Conservation (phyloP, 2,797 vertebrate species). For the Hydrocynus forskahlii region DNA sequence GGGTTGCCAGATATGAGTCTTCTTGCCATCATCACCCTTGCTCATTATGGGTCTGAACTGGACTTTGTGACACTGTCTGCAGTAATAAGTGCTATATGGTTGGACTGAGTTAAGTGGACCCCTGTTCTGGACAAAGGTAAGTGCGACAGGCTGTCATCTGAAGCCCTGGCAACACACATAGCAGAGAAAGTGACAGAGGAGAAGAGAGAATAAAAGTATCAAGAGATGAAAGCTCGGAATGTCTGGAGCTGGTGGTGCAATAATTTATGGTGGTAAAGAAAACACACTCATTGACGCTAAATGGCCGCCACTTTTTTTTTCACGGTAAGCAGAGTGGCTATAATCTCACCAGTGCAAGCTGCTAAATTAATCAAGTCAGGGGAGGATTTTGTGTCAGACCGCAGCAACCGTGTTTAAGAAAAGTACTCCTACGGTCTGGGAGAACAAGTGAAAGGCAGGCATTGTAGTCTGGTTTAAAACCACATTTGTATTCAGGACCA, state of each 20-base stretch:
- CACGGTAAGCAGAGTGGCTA: neutral
- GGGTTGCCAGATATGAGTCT: no score
- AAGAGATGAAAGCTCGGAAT: conserved; percentile 7
- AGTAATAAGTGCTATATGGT: neutral
- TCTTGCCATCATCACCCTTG: neutral
- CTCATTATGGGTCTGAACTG: neutral
- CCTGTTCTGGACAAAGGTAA: conserved; percentile 8
- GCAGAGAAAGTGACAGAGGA: conserved; percentile 22
- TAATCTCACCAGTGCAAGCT: neutral
- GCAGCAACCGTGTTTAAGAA: neutral
- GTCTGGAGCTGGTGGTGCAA: neutral
- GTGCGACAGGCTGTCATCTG: conserved; percentile 33
- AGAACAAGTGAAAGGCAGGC: conserved; percentile 10
- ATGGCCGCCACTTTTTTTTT: no score
- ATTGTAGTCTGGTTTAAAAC: neutral
- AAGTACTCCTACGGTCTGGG: conserved; percentile 2
- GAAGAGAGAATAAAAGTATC: conserved; percentile 20
- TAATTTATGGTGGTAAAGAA: neutral
- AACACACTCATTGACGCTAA: neutral
- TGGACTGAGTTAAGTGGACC: neutral
- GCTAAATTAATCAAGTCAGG: neutral
- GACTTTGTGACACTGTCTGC: neutral
- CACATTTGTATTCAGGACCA: conserved; percentile 19
- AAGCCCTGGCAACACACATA: conserved; percentile 22
- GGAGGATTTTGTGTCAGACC: neutral